Conservation (phyloP, 2,888 invertebrate species). For the Magallana nippona region DNA sequence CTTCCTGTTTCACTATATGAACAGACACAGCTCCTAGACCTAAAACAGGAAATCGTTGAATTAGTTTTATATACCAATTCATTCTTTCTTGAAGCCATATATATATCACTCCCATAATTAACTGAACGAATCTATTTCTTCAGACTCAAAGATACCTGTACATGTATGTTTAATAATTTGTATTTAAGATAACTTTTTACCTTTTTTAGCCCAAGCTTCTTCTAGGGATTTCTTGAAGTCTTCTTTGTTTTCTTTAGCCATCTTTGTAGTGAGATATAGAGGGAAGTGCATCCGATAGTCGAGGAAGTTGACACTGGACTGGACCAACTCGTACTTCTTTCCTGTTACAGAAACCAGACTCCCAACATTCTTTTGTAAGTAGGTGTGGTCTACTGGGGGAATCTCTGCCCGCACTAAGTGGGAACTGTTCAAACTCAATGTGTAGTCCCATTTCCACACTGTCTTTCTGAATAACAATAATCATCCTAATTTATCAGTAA, state of each 20-base stretch:
- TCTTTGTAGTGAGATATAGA: slow-evolving; percentile 54
- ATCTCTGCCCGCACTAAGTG: neutral
- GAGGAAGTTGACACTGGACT: slow-evolving; percentile 37
- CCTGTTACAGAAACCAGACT: slow-evolving; percentile 40
- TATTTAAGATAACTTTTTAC: neutral
- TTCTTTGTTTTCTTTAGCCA: slow-evolving; percentile 48
- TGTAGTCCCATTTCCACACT: slow-evolving; percentile 55
- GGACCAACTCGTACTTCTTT: neutral
- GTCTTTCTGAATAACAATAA: slow-evolving; percentile 29
- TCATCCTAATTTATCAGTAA: neutral
- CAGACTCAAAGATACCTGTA: no score
- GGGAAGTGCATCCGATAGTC: slow-evolving; percentile 56
- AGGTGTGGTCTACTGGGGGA: neutral
- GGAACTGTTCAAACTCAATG: slow-evolving; percentile 53
- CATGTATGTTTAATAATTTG: no score
- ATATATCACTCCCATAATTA: no score
- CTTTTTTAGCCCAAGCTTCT: slow-evolving; percentile 52
- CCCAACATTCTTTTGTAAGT: slow-evolving; percentile 18
- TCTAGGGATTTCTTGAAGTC: slow-evolving; percentile 52
- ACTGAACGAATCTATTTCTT: no score
- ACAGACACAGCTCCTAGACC: slow-evolving; percentile 46
- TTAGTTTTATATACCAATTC: no score
- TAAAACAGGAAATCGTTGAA: neutral
- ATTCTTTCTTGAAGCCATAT: no score
- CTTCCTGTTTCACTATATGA: slow-evolving; percentile 55